Conservation (phyloP, 2,888 invertebrate species). For the Adineta ricciae region DNA sequence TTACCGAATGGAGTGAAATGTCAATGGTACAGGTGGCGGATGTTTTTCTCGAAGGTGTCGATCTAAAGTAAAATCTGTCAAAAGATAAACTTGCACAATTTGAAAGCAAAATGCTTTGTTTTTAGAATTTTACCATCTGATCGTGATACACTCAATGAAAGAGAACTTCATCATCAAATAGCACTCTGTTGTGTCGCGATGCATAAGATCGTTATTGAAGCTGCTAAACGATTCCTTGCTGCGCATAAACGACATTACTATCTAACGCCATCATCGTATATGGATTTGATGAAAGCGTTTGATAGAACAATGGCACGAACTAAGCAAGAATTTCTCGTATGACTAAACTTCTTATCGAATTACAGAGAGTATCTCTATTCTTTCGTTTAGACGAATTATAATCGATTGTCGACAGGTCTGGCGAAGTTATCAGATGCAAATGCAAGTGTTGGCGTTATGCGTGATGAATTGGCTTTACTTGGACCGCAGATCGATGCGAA, state of each 20-base stretch:
- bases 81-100: too few relatives aligned
- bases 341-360: background rate
- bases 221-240: conserved; percentile 41
- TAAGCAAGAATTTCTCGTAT: conserved; percentile 41
- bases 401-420: conserved; percentile 45
- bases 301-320: conserved; percentile 43
- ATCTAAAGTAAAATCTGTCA: conserved; percentile 37
- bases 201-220: conserved; percentile 41
- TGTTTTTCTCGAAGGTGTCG: conserved; percentile 45
- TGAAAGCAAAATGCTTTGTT: background rate
- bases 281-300: conserved; percentile 47
- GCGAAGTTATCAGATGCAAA: conserved; percentile 46
- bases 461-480: conserved; percentile 44
- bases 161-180: conserved; percentile 41
- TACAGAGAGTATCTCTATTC: background rate
- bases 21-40: conserved; percentile 48
- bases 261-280: conserved; percentile 48
- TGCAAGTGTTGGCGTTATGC: conserved; percentile 46
- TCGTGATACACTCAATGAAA: background rate
- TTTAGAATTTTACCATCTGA: background rate
- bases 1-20: conserved; percentile 46
- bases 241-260: conserved; percentile 46
- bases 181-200: conserved; percentile 45
- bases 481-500: conserved; percentile 48
- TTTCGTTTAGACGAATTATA: conserved; percentile 36